Evolutionary conservation across 2,888 invertebrate species (phyloP).

Genomic region (Entomobrya multifasciata): DNA sequence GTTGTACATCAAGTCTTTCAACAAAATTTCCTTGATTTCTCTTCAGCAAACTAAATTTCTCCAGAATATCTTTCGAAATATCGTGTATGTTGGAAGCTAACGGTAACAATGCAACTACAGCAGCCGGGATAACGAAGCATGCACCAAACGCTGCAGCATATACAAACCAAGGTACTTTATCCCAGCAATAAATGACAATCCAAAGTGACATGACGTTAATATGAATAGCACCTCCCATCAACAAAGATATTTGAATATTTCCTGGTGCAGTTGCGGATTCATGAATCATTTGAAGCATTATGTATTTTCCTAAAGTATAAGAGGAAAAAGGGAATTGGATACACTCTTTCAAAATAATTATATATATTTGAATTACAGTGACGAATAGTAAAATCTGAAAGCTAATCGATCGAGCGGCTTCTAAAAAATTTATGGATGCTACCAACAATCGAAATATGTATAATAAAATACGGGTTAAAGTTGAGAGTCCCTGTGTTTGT

Average conservation of each 20-base stretch:
- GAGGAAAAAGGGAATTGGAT: neutral
- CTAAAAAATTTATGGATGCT: neutral
- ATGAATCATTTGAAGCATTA: constrained; percentile 41
- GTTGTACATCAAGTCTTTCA: too few species aligned
- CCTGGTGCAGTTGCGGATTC: constrained; percentile 24
- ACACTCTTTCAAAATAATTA: neutral
- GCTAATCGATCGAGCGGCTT: neutral
- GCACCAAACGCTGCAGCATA: neutral
- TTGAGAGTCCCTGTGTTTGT: neutral
- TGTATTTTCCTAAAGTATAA: neutral
- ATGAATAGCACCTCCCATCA: neutral
- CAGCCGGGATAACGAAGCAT: neutral
- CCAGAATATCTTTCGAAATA: neutral
- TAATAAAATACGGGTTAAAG: neutral
- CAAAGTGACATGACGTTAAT: neutral
- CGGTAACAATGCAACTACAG: neutral
- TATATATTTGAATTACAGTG: constrained; percentile 34
- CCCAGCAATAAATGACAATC: constrained; percentile 42
- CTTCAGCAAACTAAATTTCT: neutral
- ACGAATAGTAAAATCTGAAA: constrained; percentile 18
- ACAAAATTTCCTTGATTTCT: too few species aligned
- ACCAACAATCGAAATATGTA: constrained; percentile 9
- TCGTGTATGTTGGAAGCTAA: constrained; percentile 33
- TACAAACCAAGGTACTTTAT: constrained; percentile 14
- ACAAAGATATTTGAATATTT: neutral